Conservation (phyloP, 2,113 vertebrate species). For the Dermatemys mawii region DNA sequence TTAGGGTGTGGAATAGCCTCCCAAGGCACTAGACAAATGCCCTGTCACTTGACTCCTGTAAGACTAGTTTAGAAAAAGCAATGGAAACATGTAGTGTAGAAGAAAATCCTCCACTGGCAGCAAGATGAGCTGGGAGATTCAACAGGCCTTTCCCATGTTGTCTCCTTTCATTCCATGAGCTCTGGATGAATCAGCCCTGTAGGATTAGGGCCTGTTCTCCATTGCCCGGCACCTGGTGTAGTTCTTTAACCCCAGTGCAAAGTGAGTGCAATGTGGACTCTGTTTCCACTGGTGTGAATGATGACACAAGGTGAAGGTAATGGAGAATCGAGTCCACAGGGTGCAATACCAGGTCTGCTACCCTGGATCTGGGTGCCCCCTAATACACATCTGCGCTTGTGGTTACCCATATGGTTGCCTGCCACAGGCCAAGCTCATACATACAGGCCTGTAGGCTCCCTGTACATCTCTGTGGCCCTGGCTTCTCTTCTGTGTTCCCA, state of each 20-base stretch:
- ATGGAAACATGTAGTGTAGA: neutral
- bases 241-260: too few species aligned
- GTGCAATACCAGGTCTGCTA: too few species aligned
- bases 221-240: neutral
- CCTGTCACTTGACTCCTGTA: neutral
- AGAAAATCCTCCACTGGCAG: neutral
- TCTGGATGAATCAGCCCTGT: neutral
- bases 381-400: too few species aligned
- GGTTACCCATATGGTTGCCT: too few species aligned
- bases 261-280: neutral
- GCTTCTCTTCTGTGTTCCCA: too few species aligned
- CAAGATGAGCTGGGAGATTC: neutral
- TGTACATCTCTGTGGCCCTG: too few species aligned
- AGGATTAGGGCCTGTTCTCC: too few species aligned
- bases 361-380: too few species aligned
- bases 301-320: too few species aligned
- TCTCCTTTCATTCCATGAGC: neutral
- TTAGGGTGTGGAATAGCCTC: neutral
- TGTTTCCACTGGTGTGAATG: neutral
- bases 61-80: neutral
- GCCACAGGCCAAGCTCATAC: too few species aligned
- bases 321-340: too few species aligned
- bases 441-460: too few species aligned
- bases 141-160: neutral
- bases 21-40: neutral